Evolutionary conservation across 2,797 vertebrate genomes (phyloP).

Genomic region (Anas acuta): DNA sequence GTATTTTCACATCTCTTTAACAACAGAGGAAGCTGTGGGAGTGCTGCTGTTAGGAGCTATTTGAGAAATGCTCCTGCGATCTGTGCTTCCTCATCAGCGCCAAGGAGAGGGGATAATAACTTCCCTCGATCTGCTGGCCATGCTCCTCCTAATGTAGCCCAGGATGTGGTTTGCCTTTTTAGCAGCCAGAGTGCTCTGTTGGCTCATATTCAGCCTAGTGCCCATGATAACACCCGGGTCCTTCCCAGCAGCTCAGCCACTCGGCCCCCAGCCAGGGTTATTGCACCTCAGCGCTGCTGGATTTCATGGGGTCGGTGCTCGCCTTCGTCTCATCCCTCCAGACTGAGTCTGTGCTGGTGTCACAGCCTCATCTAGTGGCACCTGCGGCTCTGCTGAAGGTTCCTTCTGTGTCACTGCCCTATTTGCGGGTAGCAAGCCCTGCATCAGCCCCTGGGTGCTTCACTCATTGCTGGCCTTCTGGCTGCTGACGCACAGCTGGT

Average conservation of each 20-base stretch:
- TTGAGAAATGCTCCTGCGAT: not conserved
- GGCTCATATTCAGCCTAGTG: not conserved
- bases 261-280: not conserved
- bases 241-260: not conserved
- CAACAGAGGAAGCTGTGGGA: not conserved
- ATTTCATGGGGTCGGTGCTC: not conserved
- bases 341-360: not conserved
- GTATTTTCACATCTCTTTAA: not conserved
- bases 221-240: not conserved
- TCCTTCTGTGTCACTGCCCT: not conserved
- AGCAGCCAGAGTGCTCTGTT: not conserved
- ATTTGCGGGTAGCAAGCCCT: not conserved
- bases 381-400: not conserved
- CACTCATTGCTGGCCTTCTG: not conserved
- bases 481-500: rapidly evolving
- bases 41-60: not conserved
- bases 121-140: slow-evolving; percentile 8
- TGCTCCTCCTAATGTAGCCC: slow-evolving; percentile 21
- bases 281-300: not conserved
- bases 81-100: not conserved
- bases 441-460: not conserved
- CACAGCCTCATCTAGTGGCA: rapidly evolving
- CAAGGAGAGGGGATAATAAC: slow-evolving; percentile 14
- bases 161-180: slow-evolving; percentile 54
- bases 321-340: not conserved